Percentiles rank a stretch among this genome's conserved stretches.
These are phyloP conservation scores for Allacma fusca DNA, from an alignment of 2,888 invertebrate species.

Conservation along the genomic window DNA sequence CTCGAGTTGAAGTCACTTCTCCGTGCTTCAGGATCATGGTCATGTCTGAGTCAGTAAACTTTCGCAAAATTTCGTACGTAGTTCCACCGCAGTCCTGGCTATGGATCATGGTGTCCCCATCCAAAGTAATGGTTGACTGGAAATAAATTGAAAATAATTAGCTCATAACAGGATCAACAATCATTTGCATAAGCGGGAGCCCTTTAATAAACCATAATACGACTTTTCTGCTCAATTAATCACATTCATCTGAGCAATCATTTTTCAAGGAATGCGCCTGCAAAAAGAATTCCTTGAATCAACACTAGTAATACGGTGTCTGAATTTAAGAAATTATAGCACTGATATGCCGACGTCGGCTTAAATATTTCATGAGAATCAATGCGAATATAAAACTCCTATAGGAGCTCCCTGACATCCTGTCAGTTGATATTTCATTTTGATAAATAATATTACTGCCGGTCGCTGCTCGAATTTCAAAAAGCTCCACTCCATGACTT, in stretches of 20 bases:
- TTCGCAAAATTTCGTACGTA: background rate
- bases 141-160: conserved; percentile 8
- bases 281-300: no score
- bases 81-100: conserved; percentile 49
- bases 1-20: conserved; percentile 14
- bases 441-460: no score
- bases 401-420: no score
- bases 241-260: background rate
- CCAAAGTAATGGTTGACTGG: conserved; percentile 53
- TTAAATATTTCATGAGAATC: background rate
- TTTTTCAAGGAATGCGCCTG: no score
- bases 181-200: no score
- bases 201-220: background rate
- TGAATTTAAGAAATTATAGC: background rate
- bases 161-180: background rate
- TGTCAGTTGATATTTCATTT: no score
- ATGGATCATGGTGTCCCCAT: conserved; percentile 52
- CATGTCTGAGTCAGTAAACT: conserved; percentile 3
- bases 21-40: conserved; percentile 7
- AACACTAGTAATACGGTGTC: background rate
- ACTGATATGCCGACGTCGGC: background rate
- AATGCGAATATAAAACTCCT: background rate
- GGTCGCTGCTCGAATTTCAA: no score
- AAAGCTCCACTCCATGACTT: no score
- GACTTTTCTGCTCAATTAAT: background rate